These are phyloP conservation scores for Malachius bipustulatus DNA, from an alignment of 2,888 invertebrate genomes.

Conservation along the genomic window DNA sequence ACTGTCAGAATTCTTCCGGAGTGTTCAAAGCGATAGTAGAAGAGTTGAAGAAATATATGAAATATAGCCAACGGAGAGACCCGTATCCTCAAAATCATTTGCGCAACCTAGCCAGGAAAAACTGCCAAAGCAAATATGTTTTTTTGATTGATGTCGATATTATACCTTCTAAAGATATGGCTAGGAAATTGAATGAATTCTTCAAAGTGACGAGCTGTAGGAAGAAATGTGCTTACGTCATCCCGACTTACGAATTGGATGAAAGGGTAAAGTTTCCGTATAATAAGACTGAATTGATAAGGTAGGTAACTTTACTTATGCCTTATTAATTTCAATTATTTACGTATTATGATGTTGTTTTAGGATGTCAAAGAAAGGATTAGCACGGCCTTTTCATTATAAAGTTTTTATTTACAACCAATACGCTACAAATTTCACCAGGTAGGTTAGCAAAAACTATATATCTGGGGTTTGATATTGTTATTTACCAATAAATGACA, in stretches of 20 bases:
- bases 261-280: conserved; percentile 64
- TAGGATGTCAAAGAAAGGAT: conserved; percentile 65
- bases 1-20: conserved; percentile 59
- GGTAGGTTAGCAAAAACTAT: conserved; percentile 40
- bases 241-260: conserved; percentile 83
- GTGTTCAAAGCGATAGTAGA: conserved; percentile 36
- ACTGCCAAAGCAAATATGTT: conserved; percentile 68
- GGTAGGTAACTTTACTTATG: too few relatives aligned
- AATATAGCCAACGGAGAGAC: conserved; percentile 60
- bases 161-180: conserved; percentile 65
- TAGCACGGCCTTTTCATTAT: conserved; percentile 81
- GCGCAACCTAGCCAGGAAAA: conserved; percentile 74
- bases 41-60: conserved; percentile 38
- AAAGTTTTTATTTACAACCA: conserved; percentile 89
- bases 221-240: conserved; percentile 69
- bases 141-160: conserved; percentile 84
- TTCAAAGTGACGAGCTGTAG: conserved; percentile 43
- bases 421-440: conserved; percentile 80
- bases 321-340: too few relatives aligned
- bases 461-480: background rate
- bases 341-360: too few relatives aligned
- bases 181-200: conserved; percentile 58
- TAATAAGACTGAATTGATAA: conserved; percentile 67
- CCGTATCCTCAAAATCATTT: conserved; percentile 85
- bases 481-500: background rate